Base-by-base conservation (phyloP, 2,888 invertebrate genomes). In the Troides oblongomaculatus region DNA sequence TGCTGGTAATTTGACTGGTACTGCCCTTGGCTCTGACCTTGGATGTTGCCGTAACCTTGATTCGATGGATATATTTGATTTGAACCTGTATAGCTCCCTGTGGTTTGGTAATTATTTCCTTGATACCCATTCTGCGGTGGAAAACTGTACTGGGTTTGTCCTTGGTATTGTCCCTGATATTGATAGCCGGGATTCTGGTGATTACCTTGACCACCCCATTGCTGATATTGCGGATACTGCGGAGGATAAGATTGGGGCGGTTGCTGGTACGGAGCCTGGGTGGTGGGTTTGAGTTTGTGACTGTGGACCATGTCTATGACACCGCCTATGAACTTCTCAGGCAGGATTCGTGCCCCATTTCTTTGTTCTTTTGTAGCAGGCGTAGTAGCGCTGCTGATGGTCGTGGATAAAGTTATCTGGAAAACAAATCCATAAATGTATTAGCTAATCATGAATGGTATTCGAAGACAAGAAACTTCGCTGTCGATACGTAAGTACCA, bases 271-370 rank as follows among this genome's bases (percentile, higher is more conserved):
- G 71, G 74, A 10, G 72, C 71, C 6, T 68, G 70, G 21, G 69
- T 77, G 6, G 66, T 63, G 0, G 88, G 90, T 66, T 91, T 92
- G 75, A 86, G 87, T 75, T 92, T 92, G 73, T 92, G 90, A 60
- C 77, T 88, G 69, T 90, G 88, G 1, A 91, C 88, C 12, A 89
- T 88, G 72, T 91, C 91, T 17, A 92, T 91, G n/a, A 92, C 90
- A 0, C 90, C 88, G 2, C 89, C 89, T 50, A 92, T 87, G 25
- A 92, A 90, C 74, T 90, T 92, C 74, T 92, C 92, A 0, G 92
- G 89, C 36, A 91, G 88, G 61, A 87, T 75, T 0, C 89, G 81
- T 1, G 84, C 83, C 25, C 85, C 87, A 66, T 86, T 86, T 68
- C 83, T 77, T 1, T 82, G 66, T 60, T 78, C 78, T 62, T 73